Base-by-base conservation (phyloP, 2,113 vertebrate species). In the Actinemys pallida region DNA sequence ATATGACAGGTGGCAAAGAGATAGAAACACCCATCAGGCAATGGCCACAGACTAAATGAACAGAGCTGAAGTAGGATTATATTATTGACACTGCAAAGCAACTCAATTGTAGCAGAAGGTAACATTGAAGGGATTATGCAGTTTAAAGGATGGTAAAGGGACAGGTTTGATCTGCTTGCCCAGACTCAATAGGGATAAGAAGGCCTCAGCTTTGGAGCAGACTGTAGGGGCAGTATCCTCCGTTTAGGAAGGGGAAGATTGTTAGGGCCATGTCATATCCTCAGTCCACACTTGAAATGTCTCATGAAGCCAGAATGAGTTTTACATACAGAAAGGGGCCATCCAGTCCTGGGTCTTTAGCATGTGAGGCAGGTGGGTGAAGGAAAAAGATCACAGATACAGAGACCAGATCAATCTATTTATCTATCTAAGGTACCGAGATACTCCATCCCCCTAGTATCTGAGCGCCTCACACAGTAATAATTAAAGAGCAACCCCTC, bases 161-260 rank as follows among this genome's bases (percentile, higher is more conserved):
- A 81, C 95, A 93, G 89, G 96, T 94, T 82, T 90, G 96, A 86
- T 87, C 83, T 24, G 47, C 45, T 53, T 90, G 47, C 94, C 42
- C 88, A 54, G 5, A 78, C 86, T 81, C n/a, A 35, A 5, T 75
- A 91, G 81, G 20, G 17, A 83, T 35, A 84, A 84, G 45, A 52
- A 89, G 95, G 91, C 62, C 72, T 76, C 53, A 94, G 39, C 35
- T 10, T 42, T 11, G 25, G n/a, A 87, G 42, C 56, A 52, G 31
- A 5, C 13, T 24, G 49, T 4, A 27, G 39, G 47, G 42, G 20
- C 35, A 12, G 75, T 17, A 83, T 14, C 39, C 6, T 49, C 42
- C 39, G 8, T 52, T 80, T 6, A 52, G 47, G 2, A 0, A 88
- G 29, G 31, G 62, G 16, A 24, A 24, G 75, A 62, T 57, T 92